Percentiles rank a stretch among this genome's conserved stretches.
These are phyloP conservation scores for Ophioderma brevispina DNA, from an alignment of 35 echinoderm and acorn worm genomes.

Conservation along the genomic window DNA sequence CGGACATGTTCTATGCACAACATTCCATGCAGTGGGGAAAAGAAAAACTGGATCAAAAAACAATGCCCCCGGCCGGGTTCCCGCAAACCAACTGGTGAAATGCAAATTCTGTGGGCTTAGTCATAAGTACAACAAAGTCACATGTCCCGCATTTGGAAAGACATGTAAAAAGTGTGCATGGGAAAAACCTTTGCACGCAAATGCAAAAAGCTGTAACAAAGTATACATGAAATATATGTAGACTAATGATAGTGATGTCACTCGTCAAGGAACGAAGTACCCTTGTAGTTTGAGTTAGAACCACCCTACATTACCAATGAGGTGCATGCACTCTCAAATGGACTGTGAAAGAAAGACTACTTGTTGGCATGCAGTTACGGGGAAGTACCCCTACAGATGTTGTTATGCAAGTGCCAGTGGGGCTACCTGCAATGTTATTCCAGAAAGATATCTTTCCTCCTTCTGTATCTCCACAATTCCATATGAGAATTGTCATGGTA, in stretches of 20 bases:
- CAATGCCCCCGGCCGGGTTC: too few relatives aligned
- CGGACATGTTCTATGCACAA: too few relatives aligned
- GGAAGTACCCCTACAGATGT: background rate
- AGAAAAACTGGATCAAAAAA: too few relatives aligned
- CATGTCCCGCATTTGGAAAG: constrained; percentile 49
- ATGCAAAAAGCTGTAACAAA: too few relatives aligned
- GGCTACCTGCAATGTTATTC: background rate
- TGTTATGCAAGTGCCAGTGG: background rate
- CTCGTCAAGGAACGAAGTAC: background rate
- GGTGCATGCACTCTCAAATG: too few relatives aligned
- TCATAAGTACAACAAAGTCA: too few relatives aligned
- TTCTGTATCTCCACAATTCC: background rate
- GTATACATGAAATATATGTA: background rate
- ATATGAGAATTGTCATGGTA: background rate
- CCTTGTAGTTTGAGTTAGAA: background rate
- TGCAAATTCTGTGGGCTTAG: too few relatives aligned
- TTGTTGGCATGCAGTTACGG: background rate
- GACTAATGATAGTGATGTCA: too few relatives aligned
- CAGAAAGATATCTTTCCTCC: background rate
- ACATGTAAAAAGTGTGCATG: constrained; percentile 32
- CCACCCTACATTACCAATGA: background rate
- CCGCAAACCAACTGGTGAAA: too few relatives aligned
- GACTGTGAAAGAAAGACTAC: background rate
- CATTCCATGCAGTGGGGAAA: too few relatives aligned
- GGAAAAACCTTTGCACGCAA: constrained; percentile 20